phyloP scores from a whole-genome alignment of 2,888 invertebrate genomes.

The Podotricha telesiphe region DNA sequence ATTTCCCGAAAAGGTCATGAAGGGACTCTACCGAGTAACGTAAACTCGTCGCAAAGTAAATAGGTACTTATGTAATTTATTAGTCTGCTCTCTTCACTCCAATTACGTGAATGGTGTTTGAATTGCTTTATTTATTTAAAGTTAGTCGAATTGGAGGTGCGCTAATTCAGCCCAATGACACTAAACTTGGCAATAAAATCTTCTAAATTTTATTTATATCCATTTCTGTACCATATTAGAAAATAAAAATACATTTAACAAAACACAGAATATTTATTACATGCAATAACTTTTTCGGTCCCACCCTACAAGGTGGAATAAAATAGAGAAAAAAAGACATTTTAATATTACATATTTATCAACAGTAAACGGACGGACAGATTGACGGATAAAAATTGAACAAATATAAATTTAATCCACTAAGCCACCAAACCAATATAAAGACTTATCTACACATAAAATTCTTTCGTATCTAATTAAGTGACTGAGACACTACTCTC shows the following conservation, averaged over 20 bases:
- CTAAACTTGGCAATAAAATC: slow-evolving; percentile 20
- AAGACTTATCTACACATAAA: no score
- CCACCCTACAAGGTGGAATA: background rate
- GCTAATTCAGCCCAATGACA: slow-evolving; percentile 20
- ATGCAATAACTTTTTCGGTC: background rate
- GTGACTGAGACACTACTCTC: no score
- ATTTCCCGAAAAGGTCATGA: slow-evolving; percentile 44
- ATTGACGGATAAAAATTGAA: no score
- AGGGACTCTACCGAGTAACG: slow-evolving; percentile 31
- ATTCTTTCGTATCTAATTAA: no score
- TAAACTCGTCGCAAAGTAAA: slow-evolving; percentile 40
- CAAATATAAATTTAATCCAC: no score
- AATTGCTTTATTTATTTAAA: slow-evolving; percentile 43
- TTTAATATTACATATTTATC: no score
- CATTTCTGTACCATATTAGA: background rate
- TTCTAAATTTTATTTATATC: slow-evolving; percentile 2
- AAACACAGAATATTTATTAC: background rate
- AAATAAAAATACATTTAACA: background rate
- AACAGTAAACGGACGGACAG: no score
- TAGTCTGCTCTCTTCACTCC: slow-evolving; percentile 37
- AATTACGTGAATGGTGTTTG: slow-evolving; percentile 42
- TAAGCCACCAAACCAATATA: no score
- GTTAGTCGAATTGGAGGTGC: slow-evolving; percentile 22
- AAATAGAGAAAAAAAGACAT: no score
- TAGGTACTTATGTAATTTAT: slow-evolving; percentile 39